Percentiles rank a stretch among this genome's conserved stretches.
phyloP scores from a whole-genome alignment of 2,888 invertebrate genomes.

The Zygaena filipendulae region DNA sequence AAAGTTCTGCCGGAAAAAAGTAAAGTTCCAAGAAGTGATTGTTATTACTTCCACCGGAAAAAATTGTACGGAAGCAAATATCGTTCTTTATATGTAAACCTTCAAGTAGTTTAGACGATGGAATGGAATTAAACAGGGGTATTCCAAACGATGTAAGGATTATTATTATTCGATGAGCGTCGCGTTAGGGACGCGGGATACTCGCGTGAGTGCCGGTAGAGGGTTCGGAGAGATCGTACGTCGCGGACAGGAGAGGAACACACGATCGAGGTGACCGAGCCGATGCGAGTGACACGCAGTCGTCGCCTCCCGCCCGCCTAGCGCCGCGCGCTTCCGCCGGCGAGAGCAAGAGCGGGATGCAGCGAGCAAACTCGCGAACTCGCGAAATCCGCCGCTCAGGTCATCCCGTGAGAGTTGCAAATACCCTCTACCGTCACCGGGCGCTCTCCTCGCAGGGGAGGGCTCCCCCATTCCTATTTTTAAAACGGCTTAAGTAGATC shows the following conservation, averaged over 20 bases:
- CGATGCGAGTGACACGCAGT: slow-evolving; percentile 60
- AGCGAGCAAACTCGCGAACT: slow-evolving; percentile 39
- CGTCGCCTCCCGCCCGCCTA: slow-evolving; percentile 54
- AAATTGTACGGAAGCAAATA: too few relatives aligned
- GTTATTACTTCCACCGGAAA: too few relatives aligned
- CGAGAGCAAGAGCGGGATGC: slow-evolving; percentile 66
- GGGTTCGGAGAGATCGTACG: slow-evolving; percentile 56
- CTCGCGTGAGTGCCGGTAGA: slow-evolving; percentile 49
- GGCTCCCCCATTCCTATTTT: slow-evolving; percentile 32
- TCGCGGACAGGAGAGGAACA: slow-evolving; percentile 62
- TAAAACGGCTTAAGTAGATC: slow-evolving; percentile 33
- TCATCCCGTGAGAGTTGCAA: slow-evolving; percentile 55
- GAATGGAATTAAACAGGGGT: slow-evolving; percentile 16
- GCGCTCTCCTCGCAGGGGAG: slow-evolving; percentile 55
- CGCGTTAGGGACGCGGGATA: slow-evolving; percentile 35
- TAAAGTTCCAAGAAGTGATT: too few relatives aligned
- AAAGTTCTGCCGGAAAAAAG: too few relatives aligned
- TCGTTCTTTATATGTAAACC: too few relatives aligned
- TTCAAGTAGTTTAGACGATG: slow-evolving; percentile 8
- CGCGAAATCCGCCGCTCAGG: slow-evolving; percentile 59
- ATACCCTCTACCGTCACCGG: slow-evolving; percentile 45
- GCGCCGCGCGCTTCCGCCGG: slow-evolving; percentile 43
- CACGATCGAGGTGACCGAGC: slow-evolving; percentile 57
- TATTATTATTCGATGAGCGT: slow-evolving; percentile 28
- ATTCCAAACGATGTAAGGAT: slow-evolving; percentile 27